Conservation (phyloP, 2,888 invertebrate species). For the Clunio marinus region DNA sequence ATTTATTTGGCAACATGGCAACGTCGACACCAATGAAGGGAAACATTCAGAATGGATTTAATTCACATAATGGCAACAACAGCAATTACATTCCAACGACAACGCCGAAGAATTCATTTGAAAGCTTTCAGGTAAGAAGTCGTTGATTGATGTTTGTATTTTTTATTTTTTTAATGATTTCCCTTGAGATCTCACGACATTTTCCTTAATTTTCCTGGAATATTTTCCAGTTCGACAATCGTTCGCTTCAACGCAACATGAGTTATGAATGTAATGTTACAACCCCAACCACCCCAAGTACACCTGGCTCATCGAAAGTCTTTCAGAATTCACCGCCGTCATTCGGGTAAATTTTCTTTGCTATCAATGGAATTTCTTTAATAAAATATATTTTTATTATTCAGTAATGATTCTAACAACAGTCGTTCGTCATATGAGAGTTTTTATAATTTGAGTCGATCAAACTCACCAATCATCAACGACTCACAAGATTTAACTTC, state of each 20-base stretch:
- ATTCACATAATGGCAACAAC: conserved; percentile 19
- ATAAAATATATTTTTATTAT: too few species aligned
- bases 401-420: conserved; percentile 28
- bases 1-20: not conserved
- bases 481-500: not conserved
- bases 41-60: not conserved
- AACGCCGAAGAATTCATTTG: conserved; percentile 18
- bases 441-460: conserved; percentile 44
- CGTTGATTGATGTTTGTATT: not conserved
- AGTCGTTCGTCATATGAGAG: not conserved
- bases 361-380: not conserved
- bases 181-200: not conserved
- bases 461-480: conserved; percentile 49
- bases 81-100: conserved; percentile 20
- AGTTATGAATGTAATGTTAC: conserved; percentile 50
- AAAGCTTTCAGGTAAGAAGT: conserved; percentile 28
- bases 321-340: conserved; percentile 51
- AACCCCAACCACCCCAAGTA: conserved; percentile 52
- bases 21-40: conserved; percentile 13
- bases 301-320: conserved; percentile 50
- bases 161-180: conserved; percentile 27
- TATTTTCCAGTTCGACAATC: conserved; percentile 48
- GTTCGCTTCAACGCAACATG: conserved; percentile 51
- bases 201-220: conserved; percentile 15
- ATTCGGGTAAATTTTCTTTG: conserved; percentile 50